Evolutionary conservation across 1,140 invertebrate genomes (phyloP).

Genomic region (Meloidogyne hapla): DNA sequence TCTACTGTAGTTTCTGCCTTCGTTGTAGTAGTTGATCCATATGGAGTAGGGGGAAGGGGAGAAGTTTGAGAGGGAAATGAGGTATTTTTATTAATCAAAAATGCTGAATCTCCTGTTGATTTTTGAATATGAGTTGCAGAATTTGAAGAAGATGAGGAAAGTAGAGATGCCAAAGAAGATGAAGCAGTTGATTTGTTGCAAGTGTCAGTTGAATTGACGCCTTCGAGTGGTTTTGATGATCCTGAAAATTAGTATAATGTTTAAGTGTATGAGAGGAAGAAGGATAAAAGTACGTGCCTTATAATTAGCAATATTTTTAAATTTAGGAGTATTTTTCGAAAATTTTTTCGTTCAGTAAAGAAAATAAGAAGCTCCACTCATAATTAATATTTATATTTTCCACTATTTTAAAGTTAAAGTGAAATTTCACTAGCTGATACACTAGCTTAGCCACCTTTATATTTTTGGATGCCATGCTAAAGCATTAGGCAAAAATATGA

Average conservation of each 20-base stretch:
- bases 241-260: background rate
- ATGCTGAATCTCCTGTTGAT: background rate
- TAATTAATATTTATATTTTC: no score
- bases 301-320: no score
- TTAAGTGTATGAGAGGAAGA: no score
- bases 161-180: conserved; percentile 17
- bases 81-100: background rate
- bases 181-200: conserved; percentile 23
- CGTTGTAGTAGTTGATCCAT: background rate
- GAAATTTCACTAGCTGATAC: no score
- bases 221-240: background rate
- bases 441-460: no score
- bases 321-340: no score
- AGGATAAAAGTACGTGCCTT: no score
- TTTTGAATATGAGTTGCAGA: background rate
- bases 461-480: no score
- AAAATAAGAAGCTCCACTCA: no score
- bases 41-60: background rate
- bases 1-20: background rate
- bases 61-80: background rate
- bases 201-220: background rate
- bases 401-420: no score
- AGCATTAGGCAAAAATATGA: no score
- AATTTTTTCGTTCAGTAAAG: no score
- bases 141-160: conserved; percentile 20